Percentiles rank a stretch among this genome's conserved stretches.
phyloP scores from a whole-genome alignment of 2,888 invertebrate species.

The Macroteleia sp. region DNA sequence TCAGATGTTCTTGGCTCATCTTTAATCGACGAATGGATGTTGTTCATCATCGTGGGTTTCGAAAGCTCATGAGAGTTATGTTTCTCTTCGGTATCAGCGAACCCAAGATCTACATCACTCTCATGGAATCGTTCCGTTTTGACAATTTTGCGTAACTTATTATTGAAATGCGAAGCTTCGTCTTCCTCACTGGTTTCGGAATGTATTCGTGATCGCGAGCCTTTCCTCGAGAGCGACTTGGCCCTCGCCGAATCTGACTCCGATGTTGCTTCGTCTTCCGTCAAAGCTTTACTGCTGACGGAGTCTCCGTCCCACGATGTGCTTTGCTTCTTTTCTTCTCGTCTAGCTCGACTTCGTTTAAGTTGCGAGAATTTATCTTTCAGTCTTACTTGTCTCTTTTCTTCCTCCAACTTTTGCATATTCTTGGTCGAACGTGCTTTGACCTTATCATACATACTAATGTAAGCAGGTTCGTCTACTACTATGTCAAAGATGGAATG shows the following conservation, averaged over 20 bases:
- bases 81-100: constrained; percentile 83
- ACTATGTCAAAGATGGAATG: constrained; percentile 96
- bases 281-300: constrained; percentile 84
- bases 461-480: constrained; percentile 94
- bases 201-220: constrained; percentile 89
- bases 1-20: constrained; percentile 81
- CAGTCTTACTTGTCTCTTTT: constrained; percentile 90
- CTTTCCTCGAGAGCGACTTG: constrained; percentile 87
- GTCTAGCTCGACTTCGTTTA: constrained; percentile 93
- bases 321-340: constrained; percentile 95
- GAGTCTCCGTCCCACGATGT: constrained; percentile 95
- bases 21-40: constrained; percentile 74
- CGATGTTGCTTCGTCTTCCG: constrained; percentile 82
- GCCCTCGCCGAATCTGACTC: constrained; percentile 84
- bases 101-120: constrained; percentile 85
- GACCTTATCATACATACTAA: constrained; percentile 99
- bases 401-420: constrained; percentile 95
- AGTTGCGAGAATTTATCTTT: constrained; percentile 95
- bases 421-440: constrained; percentile 97
- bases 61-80: constrained; percentile 76
- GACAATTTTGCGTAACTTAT: constrained; percentile 84
- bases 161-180: constrained; percentile 86
- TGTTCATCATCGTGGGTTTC: constrained; percentile 70
- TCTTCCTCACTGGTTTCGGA: constrained; percentile 91
- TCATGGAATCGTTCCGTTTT: constrained; percentile 87